Conservation (phyloP, 37 sponge, comb jelly and placozoan genomes). For the Aplysina aerophoba region DNA sequence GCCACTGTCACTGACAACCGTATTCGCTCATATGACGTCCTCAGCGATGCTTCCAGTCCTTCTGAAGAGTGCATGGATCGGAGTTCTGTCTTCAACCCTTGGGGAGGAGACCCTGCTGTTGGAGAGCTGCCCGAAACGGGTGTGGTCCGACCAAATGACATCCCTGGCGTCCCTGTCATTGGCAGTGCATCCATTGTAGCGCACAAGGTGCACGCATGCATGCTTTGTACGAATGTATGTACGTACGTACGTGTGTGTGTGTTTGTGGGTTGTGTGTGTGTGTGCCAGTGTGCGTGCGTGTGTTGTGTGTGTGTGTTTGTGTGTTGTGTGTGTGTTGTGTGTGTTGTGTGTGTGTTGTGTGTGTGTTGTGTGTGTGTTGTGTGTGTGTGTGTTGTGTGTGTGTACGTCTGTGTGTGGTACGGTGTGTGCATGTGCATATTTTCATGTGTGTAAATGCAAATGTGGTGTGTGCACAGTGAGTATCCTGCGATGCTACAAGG, state of each 20-base stretch:
- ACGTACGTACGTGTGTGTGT: slow-evolving; percentile 4
- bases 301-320: neutral
- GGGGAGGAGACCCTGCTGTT: neutral
- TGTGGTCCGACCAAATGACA: neutral
- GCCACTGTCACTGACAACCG: neutral
- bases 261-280: neutral
- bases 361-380: too few relatives aligned
- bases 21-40: neutral
- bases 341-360: too few relatives aligned
- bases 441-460: too few relatives aligned
- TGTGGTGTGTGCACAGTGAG: too few relatives aligned
- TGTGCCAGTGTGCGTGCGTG: neutral
- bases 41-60: neutral
- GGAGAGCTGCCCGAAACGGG: neutral
- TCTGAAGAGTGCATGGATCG: neutral
- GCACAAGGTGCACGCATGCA: slow-evolving; percentile 6
- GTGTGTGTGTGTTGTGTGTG: too few relatives aligned
- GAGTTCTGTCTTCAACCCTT: slow-evolving; percentile 5
- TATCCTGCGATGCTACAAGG: too few relatives aligned
- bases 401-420: too few relatives aligned
- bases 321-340: neutral
- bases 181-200: slow-evolving; percentile 14
- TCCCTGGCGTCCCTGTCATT: neutral
- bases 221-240: neutral
- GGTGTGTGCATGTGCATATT: too few relatives aligned